Evolutionary conservation across 2,797 vertebrate species (phyloP).

Genomic region (Hoplostethus atlanticus): DNA sequence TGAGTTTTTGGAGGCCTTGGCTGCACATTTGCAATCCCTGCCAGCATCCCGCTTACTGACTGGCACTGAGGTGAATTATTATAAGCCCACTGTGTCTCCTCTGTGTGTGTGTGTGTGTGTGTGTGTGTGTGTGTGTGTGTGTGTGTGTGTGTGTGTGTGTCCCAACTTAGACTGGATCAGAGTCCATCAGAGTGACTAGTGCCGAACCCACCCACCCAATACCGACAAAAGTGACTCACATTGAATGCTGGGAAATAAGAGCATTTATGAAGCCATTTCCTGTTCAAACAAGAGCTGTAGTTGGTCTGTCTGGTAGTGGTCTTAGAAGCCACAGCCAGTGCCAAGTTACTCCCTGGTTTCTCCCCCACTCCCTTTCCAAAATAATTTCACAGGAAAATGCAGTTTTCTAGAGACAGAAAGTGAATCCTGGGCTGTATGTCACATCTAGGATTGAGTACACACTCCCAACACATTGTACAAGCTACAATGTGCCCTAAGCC

Average conservation of each 20-base stretch:
- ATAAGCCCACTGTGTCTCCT: conserved; percentile 17
- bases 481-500: conserved; percentile 5
- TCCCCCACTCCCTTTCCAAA: conserved; percentile 10
- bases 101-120: conserved; percentile 13
- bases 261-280: conserved; percentile 66
- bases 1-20: conserved; percentile 7
- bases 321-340: conserved; percentile 24
- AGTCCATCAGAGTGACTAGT: conserved; percentile 2
- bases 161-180: conserved; percentile 1
- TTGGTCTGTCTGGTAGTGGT: conserved; percentile 48
- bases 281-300: conserved; percentile 55
- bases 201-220: conserved; percentile 41
- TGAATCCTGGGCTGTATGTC: not conserved
- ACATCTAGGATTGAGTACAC: conserved; percentile 7
- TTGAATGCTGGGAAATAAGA: conserved; percentile 63
- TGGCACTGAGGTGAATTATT: conserved; percentile 15
- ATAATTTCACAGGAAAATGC: conserved; percentile 1
- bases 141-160: not conserved
- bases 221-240: conserved; percentile 72
- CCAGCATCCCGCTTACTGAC: conserved; percentile 19
- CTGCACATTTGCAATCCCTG: conserved; percentile 21
- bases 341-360: conserved; percentile 40
- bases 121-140: conserved; percentile 1
- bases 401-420: not conserved
- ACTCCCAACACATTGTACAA: not conserved